Evolutionary conservation across 23 tunicate genomes (phyloP), one percentile per base, ranked within the genome.

Genomic region (Styela clava): DNA sequence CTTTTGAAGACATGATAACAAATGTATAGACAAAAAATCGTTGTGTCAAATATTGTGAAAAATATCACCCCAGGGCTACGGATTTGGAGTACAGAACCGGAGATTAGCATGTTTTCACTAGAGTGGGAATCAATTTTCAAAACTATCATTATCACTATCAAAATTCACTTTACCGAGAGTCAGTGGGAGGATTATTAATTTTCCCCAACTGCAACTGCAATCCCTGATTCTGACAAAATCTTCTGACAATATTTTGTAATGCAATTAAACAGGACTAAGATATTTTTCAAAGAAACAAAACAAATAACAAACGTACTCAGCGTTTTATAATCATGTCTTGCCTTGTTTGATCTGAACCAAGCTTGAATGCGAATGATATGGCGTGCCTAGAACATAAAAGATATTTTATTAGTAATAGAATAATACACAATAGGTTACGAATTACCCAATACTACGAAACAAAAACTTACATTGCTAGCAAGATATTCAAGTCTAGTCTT

Each of bases 321-420:
- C 16, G 98, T 93, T 69, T 78, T 81, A 78, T 93, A 93, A 69
- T 93, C 94, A 83, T 93, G 89, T 80, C 98, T 81, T 9, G 98
- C 98, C 69, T 93, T 93, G 84, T 88, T 93, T 2, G 98, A 93
- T n/a, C 98, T 80, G 83, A 93, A 93, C 98, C 98, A 93, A 2
- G 98, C 98, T 84, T 93, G 98, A 1, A 93, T 81, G 24, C 63
- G 64, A 31, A 93, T 68, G 35, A 93, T 81, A 34, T 52, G 74
- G 2, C 79, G 24, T 16, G 34, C 82, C 97, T 91, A 77, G 16
- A 81, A 9, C 19, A 21, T 19, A 61, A 65, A 65, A 25, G 70
- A 25, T 5, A 25, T 26, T 65, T 65, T 65, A 27, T 25, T 25
- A 44, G 56, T 12, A 44, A 44, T 12, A 44, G 56, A 7, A 44